Base-by-base conservation (phyloP, 2,113 vertebrate species). In the Oncorhynchus masou region DNA sequence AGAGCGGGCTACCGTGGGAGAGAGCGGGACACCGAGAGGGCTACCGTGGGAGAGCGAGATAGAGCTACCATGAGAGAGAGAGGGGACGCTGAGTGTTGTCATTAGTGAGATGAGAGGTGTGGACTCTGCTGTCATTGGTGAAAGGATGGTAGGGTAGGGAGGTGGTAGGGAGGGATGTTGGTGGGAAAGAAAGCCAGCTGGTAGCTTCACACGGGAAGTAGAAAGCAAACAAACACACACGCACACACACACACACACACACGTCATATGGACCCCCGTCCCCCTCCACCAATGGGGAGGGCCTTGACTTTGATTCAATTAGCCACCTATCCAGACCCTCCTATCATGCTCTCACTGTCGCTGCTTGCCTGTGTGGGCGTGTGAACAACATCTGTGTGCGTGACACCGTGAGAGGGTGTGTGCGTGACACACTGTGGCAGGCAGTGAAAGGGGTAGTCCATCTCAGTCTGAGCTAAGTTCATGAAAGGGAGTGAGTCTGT, bases 301-400 rank as follows among this genome's bases (percentile, higher is more conserved):
- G 81, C 80, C 75, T 82, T 78, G 87, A 90, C 87, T 89, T 86
- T 88, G 82, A 91, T 89, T 90, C 86, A 86, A 72, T 91, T 85
- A 92, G 84, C 81, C 87, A 75, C 78, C 51, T 83, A 57, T 80
- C 71, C 39, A 45, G 2, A 9, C 74, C 78, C 81, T 76, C 59
- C n/a, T 69, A 39, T 68, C 60, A 49, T 74, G 19, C 75, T 12
- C 81, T 49, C 78, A 19, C 39, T 3, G 11, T 12, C 59, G 5
- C 78, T 73, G 74, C 64, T 74, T 82, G 82, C 79, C 83, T 85
- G 89, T 89, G 89, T 86, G 83, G 85, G 78, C 78, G 72, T 60
- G 84, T 82, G 80, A 39, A 39, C 39, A 39, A 39, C 39, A 39
- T 78, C 86, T 88, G 80, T 71, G 83, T 79, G 89, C 64, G 65